phyloP scores from a whole-genome alignment of 64 coral and sea anemone species.

The Dendrophyllia cribrosa region DNA sequence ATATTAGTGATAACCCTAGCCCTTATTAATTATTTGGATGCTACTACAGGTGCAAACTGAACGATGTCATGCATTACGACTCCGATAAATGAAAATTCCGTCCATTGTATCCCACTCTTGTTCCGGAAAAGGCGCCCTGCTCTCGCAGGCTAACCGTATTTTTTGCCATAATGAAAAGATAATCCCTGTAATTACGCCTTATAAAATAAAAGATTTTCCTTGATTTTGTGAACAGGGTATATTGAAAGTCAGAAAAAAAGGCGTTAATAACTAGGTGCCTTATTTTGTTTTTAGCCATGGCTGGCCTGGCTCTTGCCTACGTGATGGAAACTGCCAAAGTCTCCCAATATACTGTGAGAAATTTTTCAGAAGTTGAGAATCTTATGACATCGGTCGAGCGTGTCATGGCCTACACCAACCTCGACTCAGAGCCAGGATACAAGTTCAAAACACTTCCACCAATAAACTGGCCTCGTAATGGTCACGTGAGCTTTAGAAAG shows the following conservation, averaged over 20 bases:
- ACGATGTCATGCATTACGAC: too few relatives aligned
- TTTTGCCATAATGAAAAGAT: too few relatives aligned
- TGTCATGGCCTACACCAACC: conserved; percentile 16
- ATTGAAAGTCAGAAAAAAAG: neutral
- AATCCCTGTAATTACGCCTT: too few relatives aligned
- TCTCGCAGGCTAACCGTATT: too few relatives aligned
- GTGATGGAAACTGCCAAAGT: neutral
- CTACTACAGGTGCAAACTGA: too few relatives aligned
- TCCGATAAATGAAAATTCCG: too few relatives aligned
- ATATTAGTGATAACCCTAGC: too few relatives aligned
- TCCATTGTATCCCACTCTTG: too few relatives aligned
- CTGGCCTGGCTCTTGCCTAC: conserved; percentile 3
- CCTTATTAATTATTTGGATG: too few relatives aligned
- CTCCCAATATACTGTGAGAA: neutral
- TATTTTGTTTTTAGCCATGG: neutral
- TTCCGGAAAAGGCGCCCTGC: too few relatives aligned
- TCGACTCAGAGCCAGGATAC: conserved; percentile 36
- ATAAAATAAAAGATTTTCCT: too few relatives aligned
- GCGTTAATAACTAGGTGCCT: neutral
- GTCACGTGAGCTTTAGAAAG: conserved; percentile 15
- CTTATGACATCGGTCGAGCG: conserved; percentile 47
- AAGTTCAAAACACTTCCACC: conserved; percentile 7
- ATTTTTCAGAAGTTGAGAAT: conserved; percentile 10
- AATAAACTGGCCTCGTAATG: conserved; percentile 26
- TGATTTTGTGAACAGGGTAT: too few relatives aligned